Base-by-base conservation (phyloP, 1,140 invertebrate species). In the Lasioglossum baleicum region DNA sequence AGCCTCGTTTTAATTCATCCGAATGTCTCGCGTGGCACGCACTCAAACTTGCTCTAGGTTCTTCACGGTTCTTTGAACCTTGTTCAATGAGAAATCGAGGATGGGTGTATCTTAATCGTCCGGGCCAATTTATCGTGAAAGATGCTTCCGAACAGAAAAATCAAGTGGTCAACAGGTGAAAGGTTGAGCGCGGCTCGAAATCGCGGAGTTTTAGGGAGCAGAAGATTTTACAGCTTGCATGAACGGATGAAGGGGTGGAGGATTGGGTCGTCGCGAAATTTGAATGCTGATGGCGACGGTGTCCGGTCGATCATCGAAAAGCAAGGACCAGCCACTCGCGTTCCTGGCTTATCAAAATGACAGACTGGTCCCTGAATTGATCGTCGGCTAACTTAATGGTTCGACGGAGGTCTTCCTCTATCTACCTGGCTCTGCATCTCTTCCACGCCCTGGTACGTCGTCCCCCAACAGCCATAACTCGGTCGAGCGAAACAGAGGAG, bases 401-500 rank as follows among this genome's bases (percentile, higher is more conserved):
- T 68, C 66, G 53, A 71, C 65, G 66, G 64, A 71, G 72, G 67
- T 80, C 42, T 64, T 81, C 44, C 68, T 68, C 44, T 31, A 71
- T 64, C 64, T 79, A 68, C 69, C 61, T 75, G 67, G 65, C 26
- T 40, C 58, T 1, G 64, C 71, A 71, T 75, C 75, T 63, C 51
- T 68, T 81, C 68, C 78, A 81, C 83, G 78, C 82, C 83, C 83
- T 84, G 48, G 64, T 84, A 77, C 72, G 69, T 80, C 82, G 83
- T 80, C 78, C 68, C 63, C 58, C 56, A 64, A 75, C 82, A 73
- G 82, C 73, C 82, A 81, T 84, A 85, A 85, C 82, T 85, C 78
- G 82, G 75, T 71, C 76, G 80, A 56, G 83, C 63, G 83, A 85
- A 84, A 81, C 82, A 82, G 82, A 83, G 75, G 74, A 61, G 74